Base-by-base conservation (phyloP, 2,113 vertebrate genomes). In the Dissostichus mawsoni region DNA sequence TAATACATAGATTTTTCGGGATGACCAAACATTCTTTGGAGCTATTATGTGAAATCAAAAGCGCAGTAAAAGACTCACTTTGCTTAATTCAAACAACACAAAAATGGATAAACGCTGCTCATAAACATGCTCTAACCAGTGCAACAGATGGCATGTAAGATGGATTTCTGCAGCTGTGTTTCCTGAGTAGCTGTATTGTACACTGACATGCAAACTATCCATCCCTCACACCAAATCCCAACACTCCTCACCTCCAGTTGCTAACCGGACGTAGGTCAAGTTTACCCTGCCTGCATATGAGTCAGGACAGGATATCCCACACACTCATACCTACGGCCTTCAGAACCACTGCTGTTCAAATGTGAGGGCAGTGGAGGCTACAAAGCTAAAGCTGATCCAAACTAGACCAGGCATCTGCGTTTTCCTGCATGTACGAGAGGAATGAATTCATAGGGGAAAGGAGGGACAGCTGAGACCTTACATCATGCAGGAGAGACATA, bases 251-350 rank as follows among this genome's bases (percentile, higher is more conserved):
- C 12, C 59, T 72, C 74, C 66, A 76, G 50, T 73, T 57, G 80
- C 65, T 65, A 44, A 63, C 64, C 69, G 74, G 82, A 90, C 74
- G 74, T 52, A 75, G 81, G 87, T 85, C 88, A 82, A 69, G 68
- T 48, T 48, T 59, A 52, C 11, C 33, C 36, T 0, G 41, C 74
- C 72, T 87, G 63, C 23, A 51, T 74, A 58, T 80, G 55, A 75
- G 71, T 74, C 73, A 45, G 57, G 74, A 61, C 81, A 89, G 89
- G 86, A 90, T 88, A 87, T 88, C 84, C 83, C 69, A 71, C 53
- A 81, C 63, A 53, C n/a, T 69, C 47, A 75, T 50, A 84, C 69
- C 62, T 63, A 69, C 9, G 56, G 68, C 86, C 86, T 86, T 81
- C 78, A 79, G 58, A 80, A 81, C 23, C 44, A 44, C 25, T 41